Base-by-base conservation (phyloP, 2,113 vertebrate species). In the Melospiza georgiana region DNA sequence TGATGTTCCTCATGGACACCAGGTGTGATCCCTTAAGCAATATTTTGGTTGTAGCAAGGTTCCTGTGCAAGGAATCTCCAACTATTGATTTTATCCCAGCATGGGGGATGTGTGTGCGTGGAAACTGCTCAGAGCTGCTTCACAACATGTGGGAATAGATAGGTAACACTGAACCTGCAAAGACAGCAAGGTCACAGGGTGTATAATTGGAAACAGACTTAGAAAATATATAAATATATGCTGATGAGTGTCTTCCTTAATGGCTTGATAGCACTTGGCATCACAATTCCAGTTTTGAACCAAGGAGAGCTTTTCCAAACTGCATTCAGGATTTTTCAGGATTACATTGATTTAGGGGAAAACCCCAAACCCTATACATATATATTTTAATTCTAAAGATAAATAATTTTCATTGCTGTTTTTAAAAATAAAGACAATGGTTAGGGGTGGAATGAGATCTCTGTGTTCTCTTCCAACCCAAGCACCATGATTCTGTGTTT, bases 21-120 rank as follows among this genome's bases (percentile, higher is more conserved):
- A 16, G 1, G 0, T 0, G 0, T 3, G 8, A 12, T 21, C 10
- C 23, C 10, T 58, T 24, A 43, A 27, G 33, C 35, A 28, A 3
- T 46, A 7, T 18, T 72, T 65, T 35, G 20, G 4, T 69, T 59
- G 18, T 11, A 20, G 30, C 6, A 21, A 71, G 22, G 28, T 20
- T 94, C 48, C 35, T 39, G 0, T 20, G 12, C 8, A 12, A 33
- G 19, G 28, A 54, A 14, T 4, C 1, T 7, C 48, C 25, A 55
- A 0, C 21, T 22, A 0, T 1, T 48, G 48, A 4, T 35, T 77
- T 27, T 37, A 6, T 43, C 24, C 3, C 2, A 24, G 25, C 25
- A 5, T 22, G 6, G 4, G 31, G 14, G 24, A 9, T 1, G 2
- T 27, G 62, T 22, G 35, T 31, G 12, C 3, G 1, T 33, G n/a